Evolutionary conservation across 2,113 vertebrate genomes (phyloP).

Genomic region (Lasiurus cinereus): DNA sequence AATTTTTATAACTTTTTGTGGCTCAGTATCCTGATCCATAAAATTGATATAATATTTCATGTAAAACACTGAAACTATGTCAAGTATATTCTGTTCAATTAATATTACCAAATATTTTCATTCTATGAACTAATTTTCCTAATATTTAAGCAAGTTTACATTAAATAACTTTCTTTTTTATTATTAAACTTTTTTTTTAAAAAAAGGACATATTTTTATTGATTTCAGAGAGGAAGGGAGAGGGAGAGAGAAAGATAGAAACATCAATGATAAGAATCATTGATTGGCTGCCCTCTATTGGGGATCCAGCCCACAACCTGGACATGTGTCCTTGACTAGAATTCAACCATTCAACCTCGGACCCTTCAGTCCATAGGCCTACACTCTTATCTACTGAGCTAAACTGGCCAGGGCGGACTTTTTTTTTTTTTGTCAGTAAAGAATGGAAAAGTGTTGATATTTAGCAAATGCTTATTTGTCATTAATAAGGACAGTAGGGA

Average conservation of each 20-base stretch:
- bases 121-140: neutral
- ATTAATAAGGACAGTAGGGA: neutral
- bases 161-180: neutral
- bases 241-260: too few species aligned
- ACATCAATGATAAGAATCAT: too few species aligned
- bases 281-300: too few species aligned
- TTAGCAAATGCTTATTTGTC: neutral
- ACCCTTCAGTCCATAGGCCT: too few species aligned
- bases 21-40: slow-evolving; percentile 3
- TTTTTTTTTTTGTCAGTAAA: neutral
- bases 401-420: too few species aligned
- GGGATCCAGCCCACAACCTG: too few species aligned
- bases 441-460: neutral
- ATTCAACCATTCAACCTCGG: too few species aligned
- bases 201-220: too few species aligned
- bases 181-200: neutral
- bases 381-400: too few species aligned
- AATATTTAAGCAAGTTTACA: slow-evolving; percentile 18
- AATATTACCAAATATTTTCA: neutral
- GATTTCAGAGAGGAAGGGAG: too few species aligned
- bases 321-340: too few species aligned
- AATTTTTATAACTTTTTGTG: neutral
- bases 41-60: neutral
- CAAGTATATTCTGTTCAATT: neutral
- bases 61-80: neutral